Evolutionary conservation across 2,888 invertebrate genomes (phyloP), one percentile per base, ranked within the genome.

Genomic region (Eupithecia tripunctaria): DNA sequence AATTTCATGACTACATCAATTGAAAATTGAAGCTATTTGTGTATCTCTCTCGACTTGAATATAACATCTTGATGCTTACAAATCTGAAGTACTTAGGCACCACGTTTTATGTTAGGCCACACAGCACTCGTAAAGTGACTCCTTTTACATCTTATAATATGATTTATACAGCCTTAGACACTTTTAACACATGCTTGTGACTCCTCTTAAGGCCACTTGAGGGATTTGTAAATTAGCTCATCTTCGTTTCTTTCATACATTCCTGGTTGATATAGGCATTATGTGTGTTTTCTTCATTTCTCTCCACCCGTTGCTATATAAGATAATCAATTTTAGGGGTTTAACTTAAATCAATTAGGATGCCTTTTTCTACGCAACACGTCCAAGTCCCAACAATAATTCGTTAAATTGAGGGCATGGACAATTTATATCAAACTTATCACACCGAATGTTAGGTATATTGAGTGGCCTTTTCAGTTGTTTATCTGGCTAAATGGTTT

Each of bases 1-100:
- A 64, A 64, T 64, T 83, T 84, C 87, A 86, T 88, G 88, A 90
- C 88, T 41, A 64, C 64, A 21, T 64, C 36, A 25, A 87, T 87
- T 83, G 81, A 81, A 85, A 86, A 83, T 85, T 84, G 79, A 82
- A 79, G 64, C 67, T 68, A 76, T 76, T 76, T 76, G 71, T 68
- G 64, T 70, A 70, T 69, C 51, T 82, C 80, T 60, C 29, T 29
- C 15, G 60, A 60, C 80, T 82, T 69, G 51, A 29, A 41, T 25
- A 29, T 60, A 18, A 29, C 60, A 29, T 60, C 29, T 18, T 29
- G 36, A 63, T 36, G 36, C 62, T 63, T 63, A 63, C 21, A 63
- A 63, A 63, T 63, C 36, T 63, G 62, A 63, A 63, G 36, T 32
- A 63, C 4, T 63, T n/a, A 36, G 32, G 36, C 10, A 29, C 59